Evolutionary conservation across 1,140 invertebrate genomes (phyloP), one percentile per base, ranked within the genome.

Genomic region (Drosophila asahinai): DNA sequence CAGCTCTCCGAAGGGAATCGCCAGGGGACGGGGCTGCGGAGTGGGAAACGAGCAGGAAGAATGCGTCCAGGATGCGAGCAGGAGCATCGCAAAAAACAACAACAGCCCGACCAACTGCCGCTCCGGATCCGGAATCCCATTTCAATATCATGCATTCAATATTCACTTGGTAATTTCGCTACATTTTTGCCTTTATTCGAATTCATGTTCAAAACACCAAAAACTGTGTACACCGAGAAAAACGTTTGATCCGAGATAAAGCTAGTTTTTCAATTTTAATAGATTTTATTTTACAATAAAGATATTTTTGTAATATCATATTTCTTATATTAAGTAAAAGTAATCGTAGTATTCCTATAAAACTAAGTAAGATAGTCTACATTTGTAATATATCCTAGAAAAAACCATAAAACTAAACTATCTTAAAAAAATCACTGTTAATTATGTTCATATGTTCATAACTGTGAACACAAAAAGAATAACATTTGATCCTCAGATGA

Each of bases 31-130:
- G 22, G 15, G 30, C 15, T 42, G 38, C 17, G 60, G 30, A 30
- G 22, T 61, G 40, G 19, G 36, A 61, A 43, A 15, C 73, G 55
- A 76, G 61, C 73, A 25, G 58, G 27, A 63, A 33, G 38, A 73
- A 73, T 51, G 67, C 70, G 67, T 38, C 47, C 71, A 73, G 71
- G 71, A 73, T 72, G 70, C 70, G 66, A 68, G 58, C 74, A 61
- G 47, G 22, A 73, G 57, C 75, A 68, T 70, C 75, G 36, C 74
- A 62, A 62, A 49, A 52, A 54, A 61, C 62, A 59, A 70, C 65
- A 70, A 51, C 52, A 19, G 30, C 62, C 27, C 43, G 49, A 48
- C 63, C 61, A 70, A 52, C 38, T 70, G 63, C 61, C 65, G 43
- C 51, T 67, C 55, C 57, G 33, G 27, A 68, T 47, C 40, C 65